Evolutionary conservation across 2,888 invertebrate genomes (phyloP), one percentile per base, ranked within the genome.

Genomic region (Cephus rjabovi): DNA sequence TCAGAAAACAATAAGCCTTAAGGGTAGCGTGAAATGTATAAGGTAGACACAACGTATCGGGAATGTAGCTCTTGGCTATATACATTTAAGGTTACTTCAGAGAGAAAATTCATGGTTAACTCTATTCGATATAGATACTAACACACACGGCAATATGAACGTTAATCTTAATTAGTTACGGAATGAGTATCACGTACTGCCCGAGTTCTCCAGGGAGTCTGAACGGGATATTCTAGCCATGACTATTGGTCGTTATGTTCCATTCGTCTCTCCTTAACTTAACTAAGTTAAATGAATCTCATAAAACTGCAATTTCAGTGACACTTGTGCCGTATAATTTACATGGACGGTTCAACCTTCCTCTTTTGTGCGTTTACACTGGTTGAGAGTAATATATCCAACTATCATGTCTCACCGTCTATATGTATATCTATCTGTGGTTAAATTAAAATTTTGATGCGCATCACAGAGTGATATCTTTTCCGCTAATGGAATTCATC

Each of bases 101-200:
- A 56, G 56, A 56, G 56, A 56, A 56, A 56, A 56, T 56, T 56
- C 56, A 15, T 23, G 23, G 9, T 9, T 56, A 56, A 56, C 56
- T 56, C 23, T 23, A 56, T 56, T 56, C 1, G 23, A 56, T 56
- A 71, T 12, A 71, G 31, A 31, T 31, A 71, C 23, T 35, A 74
- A 74, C 30, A 35, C 23, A 23, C n/a, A 30, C 35, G 37, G 74
- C 74, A 74, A 74, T 34, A 74, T 35, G 74, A 34, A 74, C 74
- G 35, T 35, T 74, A 74, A 74, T 74, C n/a, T 35, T 34, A 74
- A 74, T 74, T 74, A 74, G 74, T 12, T 35, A 30, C 34, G 23
- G 15, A 33, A 74, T 33, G 74, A 74, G 35, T 74, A 33, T 35
- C 34, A 35, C 34, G 74, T 74, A 74, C 31, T 30, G 23, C 30